A percentile compares a stretch with the other conserved stretches of the same genome.
Evolutionary conservation across 35 echinoderm and acorn worm genomes (phyloP).

Genomic region (Acanthaster planci): DNA sequence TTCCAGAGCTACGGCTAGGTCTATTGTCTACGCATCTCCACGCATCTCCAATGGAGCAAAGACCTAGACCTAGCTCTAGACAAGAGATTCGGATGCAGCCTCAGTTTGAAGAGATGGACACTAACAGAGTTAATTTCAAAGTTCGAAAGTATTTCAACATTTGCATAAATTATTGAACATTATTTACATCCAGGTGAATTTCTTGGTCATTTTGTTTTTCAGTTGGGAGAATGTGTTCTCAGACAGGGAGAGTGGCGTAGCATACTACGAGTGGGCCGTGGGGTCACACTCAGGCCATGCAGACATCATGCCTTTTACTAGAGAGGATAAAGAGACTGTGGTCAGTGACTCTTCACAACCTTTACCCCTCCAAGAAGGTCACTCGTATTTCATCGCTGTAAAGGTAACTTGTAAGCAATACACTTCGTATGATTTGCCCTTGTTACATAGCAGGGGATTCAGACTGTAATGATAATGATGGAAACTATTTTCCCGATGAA

Average conservation of each 20-base stretch:
- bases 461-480: neutral
- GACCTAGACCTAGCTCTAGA: no score
- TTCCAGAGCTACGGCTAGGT: no score
- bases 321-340: neutral
- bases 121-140: neutral
- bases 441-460: no score
- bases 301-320: no score
- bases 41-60: no score
- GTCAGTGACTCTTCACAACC: neutral
- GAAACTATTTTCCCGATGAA: neutral
- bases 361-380: slow-evolving; percentile 36
- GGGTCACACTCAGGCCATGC: slow-evolving; percentile 38
- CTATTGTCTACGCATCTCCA: no score
- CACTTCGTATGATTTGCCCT: no score
- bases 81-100: no score
- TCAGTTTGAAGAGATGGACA: no score
- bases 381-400: slow-evolving; percentile 16
- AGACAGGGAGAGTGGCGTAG: no score
- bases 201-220: neutral
- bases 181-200: no score
- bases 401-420: neutral
- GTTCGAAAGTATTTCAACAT: neutral
- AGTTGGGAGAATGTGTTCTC: slow-evolving; percentile 36
- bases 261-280: slow-evolving; percentile 32
- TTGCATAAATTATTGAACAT: neutral